Percentiles rank a stretch among this genome's conserved stretches.
These are phyloP conservation scores for Platycheirus rosarum DNA, from an alignment of 2,888 invertebrate species.

Conservation along the genomic window DNA sequence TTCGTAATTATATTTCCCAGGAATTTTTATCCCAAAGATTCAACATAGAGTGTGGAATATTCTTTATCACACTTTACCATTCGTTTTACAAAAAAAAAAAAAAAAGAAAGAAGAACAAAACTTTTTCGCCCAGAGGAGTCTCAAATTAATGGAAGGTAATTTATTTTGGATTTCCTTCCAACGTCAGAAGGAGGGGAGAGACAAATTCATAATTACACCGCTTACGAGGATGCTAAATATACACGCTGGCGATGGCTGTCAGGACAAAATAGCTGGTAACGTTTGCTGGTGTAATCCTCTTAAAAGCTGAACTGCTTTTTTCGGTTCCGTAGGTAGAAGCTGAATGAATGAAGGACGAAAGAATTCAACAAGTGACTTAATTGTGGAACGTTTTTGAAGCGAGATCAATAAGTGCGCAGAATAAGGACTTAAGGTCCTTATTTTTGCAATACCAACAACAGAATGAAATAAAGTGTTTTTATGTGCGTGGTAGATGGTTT, in stretches of 20 bases:
- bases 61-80: constrained; percentile 51
- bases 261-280: constrained; percentile 3
- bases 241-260: not conserved
- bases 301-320: constrained; percentile 29
- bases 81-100: constrained; percentile 1
- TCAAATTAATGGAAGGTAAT: constrained; percentile 67
- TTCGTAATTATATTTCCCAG: constrained; percentile 38
- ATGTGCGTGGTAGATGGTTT: not conserved
- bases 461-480: not conserved
- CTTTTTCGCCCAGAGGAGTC: constrained; percentile 8
- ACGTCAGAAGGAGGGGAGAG: not conserved
- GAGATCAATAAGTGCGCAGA: constrained; percentile 43
- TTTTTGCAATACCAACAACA: not conserved
- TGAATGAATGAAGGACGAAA: constrained; percentile 1
- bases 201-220: constrained; percentile 35
- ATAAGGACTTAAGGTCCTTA: constrained; percentile 32
- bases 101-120: constrained; percentile 15
- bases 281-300: constrained; percentile 41
- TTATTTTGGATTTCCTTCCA: constrained; percentile 58
- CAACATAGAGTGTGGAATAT: constrained; percentile 6
- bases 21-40: constrained; percentile 21
- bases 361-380: constrained; percentile 59
- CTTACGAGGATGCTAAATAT: constrained; percentile 51
- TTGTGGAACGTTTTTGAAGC: constrained; percentile 26
- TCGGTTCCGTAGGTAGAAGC: not conserved